Conservation (phyloP, 2,888 invertebrate species). For the Ornithoptera priamus region DNA sequence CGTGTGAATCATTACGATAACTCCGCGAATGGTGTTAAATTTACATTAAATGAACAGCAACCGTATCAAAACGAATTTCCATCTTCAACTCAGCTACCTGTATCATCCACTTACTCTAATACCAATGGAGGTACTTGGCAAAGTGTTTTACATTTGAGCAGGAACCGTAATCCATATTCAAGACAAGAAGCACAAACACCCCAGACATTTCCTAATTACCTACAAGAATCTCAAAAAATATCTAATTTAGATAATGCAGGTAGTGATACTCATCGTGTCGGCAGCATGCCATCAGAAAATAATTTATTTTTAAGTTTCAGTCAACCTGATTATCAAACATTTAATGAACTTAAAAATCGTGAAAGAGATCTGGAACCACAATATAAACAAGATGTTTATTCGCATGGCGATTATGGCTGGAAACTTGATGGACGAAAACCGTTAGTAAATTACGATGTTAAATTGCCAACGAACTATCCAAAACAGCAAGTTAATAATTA, state of each 20-base stretch:
- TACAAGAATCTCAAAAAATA: conserved; percentile 51
- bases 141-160: conserved; percentile 49
- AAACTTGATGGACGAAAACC: conserved; percentile 66
- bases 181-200: conserved; percentile 57
- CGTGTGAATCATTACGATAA: conserved; percentile 73
- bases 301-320: conserved; percentile 64
- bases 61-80: conserved; percentile 63
- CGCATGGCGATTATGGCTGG: conserved; percentile 76
- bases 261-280: conserved; percentile 61
- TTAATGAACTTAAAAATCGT: conserved; percentile 51
- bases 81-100: conserved; percentile 56
- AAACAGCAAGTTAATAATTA: conserved; percentile 51
- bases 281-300: conserved; percentile 62
- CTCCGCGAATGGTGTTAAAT: conserved; percentile 64
- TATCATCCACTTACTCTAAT: conserved; percentile 58
- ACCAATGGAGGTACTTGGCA: conserved; percentile 56
- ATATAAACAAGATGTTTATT: conserved; percentile 57
- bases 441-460: conserved; percentile 47
- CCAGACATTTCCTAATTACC: conserved; percentile 51
- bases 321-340: conserved; percentile 60
- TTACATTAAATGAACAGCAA: conserved; percentile 53
- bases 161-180: conserved; percentile 56
- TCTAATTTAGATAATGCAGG: conserved; percentile 47
- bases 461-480: conserved; percentile 48
- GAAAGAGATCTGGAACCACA: conserved; percentile 60